A percentile compares a stretch with the other conserved stretches of the same genome.
Conservation (phyloP, 2,797 vertebrate genomes). For the Alcedo atthis region DNA sequence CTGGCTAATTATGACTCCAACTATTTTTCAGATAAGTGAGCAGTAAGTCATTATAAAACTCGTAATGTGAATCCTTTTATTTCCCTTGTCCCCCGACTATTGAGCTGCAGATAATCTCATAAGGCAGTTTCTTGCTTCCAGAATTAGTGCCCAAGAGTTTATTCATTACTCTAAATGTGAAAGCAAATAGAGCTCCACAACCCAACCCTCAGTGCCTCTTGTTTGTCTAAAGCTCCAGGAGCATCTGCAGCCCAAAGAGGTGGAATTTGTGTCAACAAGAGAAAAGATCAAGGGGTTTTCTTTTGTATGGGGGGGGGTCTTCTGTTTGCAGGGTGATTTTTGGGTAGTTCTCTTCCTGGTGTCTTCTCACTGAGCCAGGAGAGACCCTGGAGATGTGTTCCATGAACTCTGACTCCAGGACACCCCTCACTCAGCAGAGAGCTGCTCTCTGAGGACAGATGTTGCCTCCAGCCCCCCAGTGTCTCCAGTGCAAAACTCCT, state of each 20-base stretch:
- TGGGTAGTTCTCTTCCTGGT: not conserved
- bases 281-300: not conserved
- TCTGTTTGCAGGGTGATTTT: not conserved
- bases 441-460: not conserved
- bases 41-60: conserved; percentile 72
- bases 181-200: conserved; percentile 23
- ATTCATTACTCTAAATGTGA: conserved; percentile 38
- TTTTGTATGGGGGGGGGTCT: not conserved
- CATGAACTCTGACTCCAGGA: not conserved
- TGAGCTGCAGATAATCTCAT: conserved; percentile 61
- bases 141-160: conserved; percentile 58
- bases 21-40: conserved; percentile 70
- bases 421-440: not conserved
- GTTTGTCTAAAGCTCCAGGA: not conserved
- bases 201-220: not conserved
- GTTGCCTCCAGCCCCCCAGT: not conserved
- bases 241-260: not conserved
- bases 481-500: not conserved
- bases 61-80: conserved; percentile 65
- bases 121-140: conserved; percentile 41
- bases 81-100: conserved; percentile 45
- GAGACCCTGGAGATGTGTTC: not conserved
- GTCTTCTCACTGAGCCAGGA: not conserved
- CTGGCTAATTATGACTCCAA: conserved; percentile 70
- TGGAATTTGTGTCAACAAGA: not conserved